These are phyloP conservation scores for Carlito syrichta DNA, from an alignment of 2,113 vertebrate species.

Conservation along the genomic window DNA sequence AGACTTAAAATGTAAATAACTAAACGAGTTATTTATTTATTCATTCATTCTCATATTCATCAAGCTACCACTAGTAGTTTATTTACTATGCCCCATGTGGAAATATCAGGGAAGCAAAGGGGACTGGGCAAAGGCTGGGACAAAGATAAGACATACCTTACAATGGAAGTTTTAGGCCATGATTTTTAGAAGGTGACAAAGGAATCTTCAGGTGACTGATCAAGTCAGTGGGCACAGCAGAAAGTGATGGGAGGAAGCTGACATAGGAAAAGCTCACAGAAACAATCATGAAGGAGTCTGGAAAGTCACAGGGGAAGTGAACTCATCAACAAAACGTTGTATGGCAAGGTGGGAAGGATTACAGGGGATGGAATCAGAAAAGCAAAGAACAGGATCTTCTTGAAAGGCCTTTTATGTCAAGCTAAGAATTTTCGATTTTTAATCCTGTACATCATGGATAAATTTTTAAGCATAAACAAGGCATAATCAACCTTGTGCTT, in stretches of 20 bases:
- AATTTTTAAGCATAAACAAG: neutral
- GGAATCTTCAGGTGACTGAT: neutral
- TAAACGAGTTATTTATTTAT: neutral
- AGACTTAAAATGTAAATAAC: slow-evolving; percentile 1
- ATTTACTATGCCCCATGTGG: neutral
- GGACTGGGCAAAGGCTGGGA: neutral
- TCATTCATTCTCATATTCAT: neutral
- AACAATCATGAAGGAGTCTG: neutral
- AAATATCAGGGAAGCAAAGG: neutral
- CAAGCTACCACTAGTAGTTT: neutral
- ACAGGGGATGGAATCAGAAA: neutral
- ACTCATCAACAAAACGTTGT: neutral
- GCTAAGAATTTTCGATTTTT: neutral
- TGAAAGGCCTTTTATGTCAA: neutral
- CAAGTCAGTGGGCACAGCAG: neutral
- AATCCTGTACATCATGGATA: neutral
- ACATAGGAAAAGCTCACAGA: neutral
- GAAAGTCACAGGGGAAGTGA: neutral
- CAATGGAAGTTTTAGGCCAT: neutral
- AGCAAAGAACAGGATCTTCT: neutral
- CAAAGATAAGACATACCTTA: neutral
- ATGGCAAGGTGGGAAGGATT: neutral
- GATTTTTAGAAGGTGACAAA: neutral
- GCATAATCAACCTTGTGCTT: neutral
- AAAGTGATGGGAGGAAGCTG: neutral